These are phyloP conservation scores for Tragelaphus buxtoni DNA, from an alignment of 2,113 vertebrate species.

Conservation along the genomic window DNA sequence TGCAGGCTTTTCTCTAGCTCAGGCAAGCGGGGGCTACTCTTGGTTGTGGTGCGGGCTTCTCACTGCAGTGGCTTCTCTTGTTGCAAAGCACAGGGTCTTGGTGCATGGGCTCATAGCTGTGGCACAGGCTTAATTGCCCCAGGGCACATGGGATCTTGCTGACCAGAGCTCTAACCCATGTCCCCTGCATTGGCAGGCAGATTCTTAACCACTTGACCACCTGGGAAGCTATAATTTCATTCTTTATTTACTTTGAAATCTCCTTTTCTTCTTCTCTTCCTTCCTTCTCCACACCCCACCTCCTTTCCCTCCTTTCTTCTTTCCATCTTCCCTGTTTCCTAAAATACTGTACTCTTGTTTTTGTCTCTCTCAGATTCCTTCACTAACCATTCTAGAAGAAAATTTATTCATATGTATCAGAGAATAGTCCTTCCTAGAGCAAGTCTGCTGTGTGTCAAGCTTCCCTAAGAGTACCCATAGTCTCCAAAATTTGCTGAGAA, in stretches of 20 bases:
- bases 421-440: neutral
- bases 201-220: neutral
- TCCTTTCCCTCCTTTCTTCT: neutral
- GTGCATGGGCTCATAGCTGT: neutral
- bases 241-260: neutral
- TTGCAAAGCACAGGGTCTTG: too few relatives aligned
- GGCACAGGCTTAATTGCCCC: neutral
- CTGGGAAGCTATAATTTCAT: neutral
- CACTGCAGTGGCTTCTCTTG: too few relatives aligned
- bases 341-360: neutral
- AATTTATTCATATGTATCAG: neutral
- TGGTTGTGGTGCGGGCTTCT: too few relatives aligned
- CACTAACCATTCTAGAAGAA: neutral
- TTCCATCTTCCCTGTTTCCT: neutral
- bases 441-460: neutral
- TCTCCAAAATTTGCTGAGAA: neutral
- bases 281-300: fast-evolving
- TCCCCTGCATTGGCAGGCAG: neutral
- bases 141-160: neutral
- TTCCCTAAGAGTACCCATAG: neutral
- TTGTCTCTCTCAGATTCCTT: neutral
- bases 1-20: too few relatives aligned
- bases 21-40: too few relatives aligned
- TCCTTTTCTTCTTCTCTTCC: neutral
- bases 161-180: neutral